Conservation (phyloP, 2,797 vertebrate genomes). For the Onychomys torridus region DNA sequence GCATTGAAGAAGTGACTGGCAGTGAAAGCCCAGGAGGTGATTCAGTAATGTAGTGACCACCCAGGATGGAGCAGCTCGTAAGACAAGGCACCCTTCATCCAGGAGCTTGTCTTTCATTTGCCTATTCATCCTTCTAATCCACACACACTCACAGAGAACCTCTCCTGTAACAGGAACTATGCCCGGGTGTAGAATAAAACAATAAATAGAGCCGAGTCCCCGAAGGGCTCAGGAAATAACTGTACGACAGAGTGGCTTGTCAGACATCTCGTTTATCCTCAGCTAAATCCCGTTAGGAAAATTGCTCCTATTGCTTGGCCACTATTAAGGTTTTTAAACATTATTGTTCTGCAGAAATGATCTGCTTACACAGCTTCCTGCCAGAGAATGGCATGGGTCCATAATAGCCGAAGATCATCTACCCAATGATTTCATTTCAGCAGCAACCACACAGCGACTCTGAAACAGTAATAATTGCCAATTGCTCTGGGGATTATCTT, state of each 20-base stretch:
- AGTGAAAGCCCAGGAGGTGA: neutral
- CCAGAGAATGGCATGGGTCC: slow-evolving; percentile 42
- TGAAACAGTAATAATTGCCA: slow-evolving; percentile 80
- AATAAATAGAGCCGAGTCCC: slow-evolving; percentile 1
- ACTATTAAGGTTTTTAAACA: slow-evolving; percentile 73
- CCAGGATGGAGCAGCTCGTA: neutral
- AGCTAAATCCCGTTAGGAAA: slow-evolving; percentile 70
- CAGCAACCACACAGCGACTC: slow-evolving; percentile 70
- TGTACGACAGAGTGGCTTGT: slow-evolving; percentile 15
- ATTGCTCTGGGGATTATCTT: slow-evolving; percentile 68
- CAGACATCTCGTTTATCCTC: slow-evolving; percentile 53
- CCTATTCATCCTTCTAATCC: neutral
- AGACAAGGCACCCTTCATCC: neutral
- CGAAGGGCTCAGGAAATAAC: slow-evolving; percentile 21
- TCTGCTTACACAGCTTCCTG: slow-evolving; percentile 65
- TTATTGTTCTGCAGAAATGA: slow-evolving; percentile 72
- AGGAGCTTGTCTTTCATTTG: neutral
- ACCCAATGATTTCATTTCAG: slow-evolving; percentile 61
- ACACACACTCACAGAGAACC: neutral
- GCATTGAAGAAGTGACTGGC: neutral
- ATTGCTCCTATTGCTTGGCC: slow-evolving; percentile 55
- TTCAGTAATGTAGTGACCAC: slow-evolving; percentile 14
- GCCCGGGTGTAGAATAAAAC: slow-evolving; percentile 40
- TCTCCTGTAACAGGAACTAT: neutral
- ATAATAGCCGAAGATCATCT: slow-evolving; percentile 58